A percentile compares a stretch with the other conserved stretches of the same genome.
Evolutionary conservation across 1,140 invertebrate species (phyloP).

Genomic region (Dendrolimus punctatus): DNA sequence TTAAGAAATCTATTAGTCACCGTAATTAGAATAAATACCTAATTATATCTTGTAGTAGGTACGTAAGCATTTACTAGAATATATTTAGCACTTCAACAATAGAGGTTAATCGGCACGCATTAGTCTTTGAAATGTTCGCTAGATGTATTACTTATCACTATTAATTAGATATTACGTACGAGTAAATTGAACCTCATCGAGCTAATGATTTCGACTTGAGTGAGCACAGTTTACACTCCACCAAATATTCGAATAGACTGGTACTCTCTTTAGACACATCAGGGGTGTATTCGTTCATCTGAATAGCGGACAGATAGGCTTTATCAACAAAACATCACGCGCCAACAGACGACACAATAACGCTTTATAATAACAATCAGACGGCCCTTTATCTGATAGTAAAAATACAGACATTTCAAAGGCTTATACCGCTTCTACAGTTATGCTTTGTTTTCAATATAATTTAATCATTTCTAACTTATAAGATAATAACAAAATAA

Average conservation of each 20-base stretch:
- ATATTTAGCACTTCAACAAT: too few relatives aligned
- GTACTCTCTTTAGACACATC: slow-evolving; percentile 24
- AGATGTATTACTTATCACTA: not conserved
- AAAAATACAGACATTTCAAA: slow-evolving; percentile 3
- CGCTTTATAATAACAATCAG: slow-evolving; percentile 21
- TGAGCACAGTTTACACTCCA: slow-evolving; percentile 43
- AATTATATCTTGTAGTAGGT: too few relatives aligned
- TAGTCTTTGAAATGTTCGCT: slow-evolving; percentile 6
- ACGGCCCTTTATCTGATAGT: slow-evolving; percentile 9
- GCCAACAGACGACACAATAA: slow-evolving; percentile 20
- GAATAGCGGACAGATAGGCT: slow-evolving; percentile 43
- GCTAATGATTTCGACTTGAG: slow-evolving; percentile 40
- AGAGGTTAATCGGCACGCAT: not conserved
- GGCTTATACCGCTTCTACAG: not conserved
- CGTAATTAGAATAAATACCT: too few relatives aligned
- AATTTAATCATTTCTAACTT: too few relatives aligned
- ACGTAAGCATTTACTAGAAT: too few relatives aligned
- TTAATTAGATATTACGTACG: slow-evolving; percentile 3
- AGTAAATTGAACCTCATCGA: slow-evolving; percentile 26
- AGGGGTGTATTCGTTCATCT: slow-evolving; percentile 40
- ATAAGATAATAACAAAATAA: too few relatives aligned
- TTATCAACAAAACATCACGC: slow-evolving; percentile 35
- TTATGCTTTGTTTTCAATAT: too few relatives aligned
- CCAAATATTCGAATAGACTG: slow-evolving; percentile 28
- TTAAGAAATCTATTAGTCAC: too few relatives aligned